Base-by-base conservation (phyloP, 2,797 vertebrate species). In the Bradypodion pumilum region DNA sequence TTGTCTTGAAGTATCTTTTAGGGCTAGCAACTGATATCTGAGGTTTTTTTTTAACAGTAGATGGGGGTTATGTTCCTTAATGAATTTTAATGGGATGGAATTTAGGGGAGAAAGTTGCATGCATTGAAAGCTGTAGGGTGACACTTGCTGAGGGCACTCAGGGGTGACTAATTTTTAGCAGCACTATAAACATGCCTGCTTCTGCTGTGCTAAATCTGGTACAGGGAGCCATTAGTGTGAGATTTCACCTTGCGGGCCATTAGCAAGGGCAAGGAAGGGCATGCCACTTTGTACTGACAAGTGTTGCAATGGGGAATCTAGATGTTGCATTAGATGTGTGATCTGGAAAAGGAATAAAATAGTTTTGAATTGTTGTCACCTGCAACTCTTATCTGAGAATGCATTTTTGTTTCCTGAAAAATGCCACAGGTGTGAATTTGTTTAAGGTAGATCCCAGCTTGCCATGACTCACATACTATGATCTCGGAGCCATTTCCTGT, bases 41-140 rank as follows among this genome's bases (percentile, higher is more conserved):
- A 86, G 70, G n/a, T n/a, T n/a, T n/a, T n/a, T n/a, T n/a, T n/a
- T n/a, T n/a, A n/a, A n/a, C n/a, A n/a, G n/a, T 80, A 21, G 9
- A 2, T 75, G 62, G 35, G 1, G 15, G 89, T 85, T 80, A 81
- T 3, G 27, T 63, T 2, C 0, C 42, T 76, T 68, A 68, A 79
- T 60, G 15, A 60, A 69, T 86, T 81, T 82, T 86, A 46, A 66
- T 66, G 7, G 86, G 85, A 65, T 60, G 37, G 60, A 76, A 77
- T 85, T 87, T 81, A 87, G 42, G 37, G 84, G 89, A 66, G 2
- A 85, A 88, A 87, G 46, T 21, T 4, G 4, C 32, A 44, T 9
- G 40, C 74, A 79, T 44, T 81, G 66, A 80, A 85, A 81, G 72
- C 35, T 1, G 6, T 56, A 13, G 35, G 32, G 29, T 32, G 0